Percentiles rank a stretch among this genome's conserved stretches.
Conservation (phyloP, 1,140 invertebrate genomes). For the Hyles euphorbiae region DNA sequence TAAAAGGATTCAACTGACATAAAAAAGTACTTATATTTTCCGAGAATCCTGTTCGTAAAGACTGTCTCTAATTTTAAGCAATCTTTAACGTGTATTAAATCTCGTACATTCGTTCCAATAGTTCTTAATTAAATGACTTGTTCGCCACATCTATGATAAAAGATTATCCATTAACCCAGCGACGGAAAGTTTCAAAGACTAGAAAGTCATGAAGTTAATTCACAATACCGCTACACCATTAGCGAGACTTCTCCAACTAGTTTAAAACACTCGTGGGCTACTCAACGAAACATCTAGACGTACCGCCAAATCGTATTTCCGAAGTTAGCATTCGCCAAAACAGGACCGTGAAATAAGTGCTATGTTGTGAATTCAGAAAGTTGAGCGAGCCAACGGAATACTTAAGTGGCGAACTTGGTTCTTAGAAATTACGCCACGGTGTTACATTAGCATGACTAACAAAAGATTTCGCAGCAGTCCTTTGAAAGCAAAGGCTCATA, state of each 20-base stretch:
- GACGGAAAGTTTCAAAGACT: neutral
- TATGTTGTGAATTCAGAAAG: conserved; percentile 3
- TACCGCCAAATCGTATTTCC: conserved; percentile 3
- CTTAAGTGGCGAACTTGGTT: conserved; percentile 5
- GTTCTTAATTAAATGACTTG: too few species aligned
- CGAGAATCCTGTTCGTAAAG: too few species aligned
- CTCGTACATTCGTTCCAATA: too few species aligned
- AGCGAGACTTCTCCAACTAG: neutral
- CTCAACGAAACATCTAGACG: neutral
- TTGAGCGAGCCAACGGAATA: conserved; percentile 5
- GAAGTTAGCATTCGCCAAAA: conserved; percentile 3
- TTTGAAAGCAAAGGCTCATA: conserved; percentile 31
- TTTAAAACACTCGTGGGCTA: conserved; percentile 1
- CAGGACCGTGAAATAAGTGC: conserved; percentile 5
- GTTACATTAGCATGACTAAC: conserved; percentile 22
- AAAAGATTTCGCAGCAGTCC: conserved; percentile 29
- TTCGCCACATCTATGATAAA: too few species aligned
- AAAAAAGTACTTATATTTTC: too few species aligned
- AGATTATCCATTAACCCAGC: too few species aligned
- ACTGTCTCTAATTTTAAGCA: too few species aligned
- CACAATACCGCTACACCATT: neutral
- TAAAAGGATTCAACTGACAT: too few species aligned
- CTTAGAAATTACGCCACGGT: conserved; percentile 18
- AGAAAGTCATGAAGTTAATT: neutral
- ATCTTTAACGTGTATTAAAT: too few species aligned